Percentiles rank a stretch among this genome's conserved stretches.
Conservation (phyloP, 2,888 invertebrate genomes). For the Apotomis capreana region DNA sequence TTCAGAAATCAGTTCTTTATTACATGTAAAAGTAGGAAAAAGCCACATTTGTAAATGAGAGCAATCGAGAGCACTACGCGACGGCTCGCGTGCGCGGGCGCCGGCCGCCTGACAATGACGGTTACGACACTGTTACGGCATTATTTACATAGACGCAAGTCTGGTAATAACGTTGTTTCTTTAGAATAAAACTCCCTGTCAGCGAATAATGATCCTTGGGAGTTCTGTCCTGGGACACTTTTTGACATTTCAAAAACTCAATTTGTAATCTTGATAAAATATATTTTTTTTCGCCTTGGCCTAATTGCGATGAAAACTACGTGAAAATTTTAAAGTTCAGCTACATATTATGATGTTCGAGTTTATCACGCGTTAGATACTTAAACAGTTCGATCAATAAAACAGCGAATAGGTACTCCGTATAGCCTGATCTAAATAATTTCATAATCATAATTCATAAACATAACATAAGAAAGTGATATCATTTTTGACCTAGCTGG, state of each 20-base stretch:
- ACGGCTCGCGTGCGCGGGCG: constrained; percentile 1
- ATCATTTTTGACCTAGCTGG: background rate
- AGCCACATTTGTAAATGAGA: constrained; percentile 3
- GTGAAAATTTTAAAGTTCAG: too few species aligned
- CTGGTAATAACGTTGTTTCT: background rate
- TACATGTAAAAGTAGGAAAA: constrained; percentile 2
- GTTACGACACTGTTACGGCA: constrained; percentile 29
- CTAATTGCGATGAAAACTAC: too few species aligned
- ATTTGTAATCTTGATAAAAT: too few species aligned
- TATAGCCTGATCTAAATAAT: background rate
- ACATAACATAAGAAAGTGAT: constrained; percentile 4
- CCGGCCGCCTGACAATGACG: constrained; percentile 20
- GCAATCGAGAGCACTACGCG: constrained; percentile 20
- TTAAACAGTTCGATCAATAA: too few species aligned
- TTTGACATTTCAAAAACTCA: too few species aligned
- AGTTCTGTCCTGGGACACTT: too few species aligned
- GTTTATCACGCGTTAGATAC: too few species aligned
- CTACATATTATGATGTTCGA: too few species aligned
- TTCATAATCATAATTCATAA: background rate
- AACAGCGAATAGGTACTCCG: too few species aligned
- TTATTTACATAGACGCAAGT: background rate
- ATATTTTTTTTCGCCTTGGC: too few species aligned
- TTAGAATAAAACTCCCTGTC: too few species aligned
- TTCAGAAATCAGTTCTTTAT: background rate
- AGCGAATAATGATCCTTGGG: too few species aligned